phyloP scores from a whole-genome alignment of 64 coral and sea anemone genomes.

The Porites lutea region DNA sequence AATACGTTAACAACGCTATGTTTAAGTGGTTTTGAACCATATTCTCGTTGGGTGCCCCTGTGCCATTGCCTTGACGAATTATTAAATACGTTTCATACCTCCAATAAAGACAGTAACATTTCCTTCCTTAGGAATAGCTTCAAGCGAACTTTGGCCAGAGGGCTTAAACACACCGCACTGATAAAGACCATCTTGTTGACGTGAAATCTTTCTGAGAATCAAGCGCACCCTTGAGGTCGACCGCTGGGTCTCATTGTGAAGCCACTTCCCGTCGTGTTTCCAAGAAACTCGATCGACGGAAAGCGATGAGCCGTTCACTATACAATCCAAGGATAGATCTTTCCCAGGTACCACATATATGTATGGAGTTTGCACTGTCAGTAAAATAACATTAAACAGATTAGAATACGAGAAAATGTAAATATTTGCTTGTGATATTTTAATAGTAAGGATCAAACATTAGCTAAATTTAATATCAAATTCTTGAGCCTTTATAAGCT shows the following conservation, averaged over 20 bases:
- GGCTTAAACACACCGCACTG: slow-evolving; percentile 30
- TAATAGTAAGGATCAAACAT: no score
- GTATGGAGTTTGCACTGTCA: not conserved
- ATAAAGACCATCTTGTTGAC: slow-evolving; percentile 9
- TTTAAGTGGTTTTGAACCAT: no score
- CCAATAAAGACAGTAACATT: slow-evolving; percentile 27
- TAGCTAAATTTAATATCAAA: no score
- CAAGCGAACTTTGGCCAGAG: not conserved
- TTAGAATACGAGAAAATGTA: not conserved
- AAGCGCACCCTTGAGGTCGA: not conserved
- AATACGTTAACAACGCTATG: no score
- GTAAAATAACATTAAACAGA: not conserved
- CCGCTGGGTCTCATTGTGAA: not conserved
- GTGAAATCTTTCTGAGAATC: not conserved
- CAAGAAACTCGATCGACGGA: slow-evolving; percentile 19
- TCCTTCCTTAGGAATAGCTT: not conserved
- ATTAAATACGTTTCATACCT: not conserved
- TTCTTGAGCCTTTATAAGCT: no score
- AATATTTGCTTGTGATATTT: no score
- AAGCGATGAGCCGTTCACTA: not conserved
- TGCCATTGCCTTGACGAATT: no score
- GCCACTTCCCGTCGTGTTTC: slow-evolving; percentile 32
- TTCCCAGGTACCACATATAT: not conserved
- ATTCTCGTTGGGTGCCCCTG: no score
- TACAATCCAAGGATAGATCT: not conserved